Conservation (phyloP, 2,113 vertebrate species). For the Motacilla alba region DNA sequence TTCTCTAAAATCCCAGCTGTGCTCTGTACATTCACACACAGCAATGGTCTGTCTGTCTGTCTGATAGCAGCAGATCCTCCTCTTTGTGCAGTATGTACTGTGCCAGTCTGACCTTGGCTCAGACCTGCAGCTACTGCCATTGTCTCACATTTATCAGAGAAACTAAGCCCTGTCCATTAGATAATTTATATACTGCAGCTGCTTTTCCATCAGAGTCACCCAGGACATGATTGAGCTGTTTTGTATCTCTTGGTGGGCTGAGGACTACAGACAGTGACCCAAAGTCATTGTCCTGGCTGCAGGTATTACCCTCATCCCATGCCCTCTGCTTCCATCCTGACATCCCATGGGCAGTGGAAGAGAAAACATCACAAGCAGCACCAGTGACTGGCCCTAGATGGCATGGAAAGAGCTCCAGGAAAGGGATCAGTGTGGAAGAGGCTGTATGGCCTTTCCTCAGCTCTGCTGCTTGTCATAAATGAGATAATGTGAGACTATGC, state of each 20-base stretch:
- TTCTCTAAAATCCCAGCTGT: background rate
- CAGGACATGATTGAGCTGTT: background rate
- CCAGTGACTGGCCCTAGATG: background rate
- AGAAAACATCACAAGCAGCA: background rate
- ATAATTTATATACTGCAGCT: slow-evolving; percentile 5
- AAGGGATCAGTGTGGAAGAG: background rate
- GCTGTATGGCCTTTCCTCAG: background rate
- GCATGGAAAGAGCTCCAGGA: slow-evolving; percentile 9
- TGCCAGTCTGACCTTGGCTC: background rate
- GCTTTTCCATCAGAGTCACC: background rate
- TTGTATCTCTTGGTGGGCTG: background rate
- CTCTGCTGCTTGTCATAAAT: background rate
- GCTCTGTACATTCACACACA: background rate
- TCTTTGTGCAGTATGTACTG: background rate
- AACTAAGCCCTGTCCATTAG: background rate
- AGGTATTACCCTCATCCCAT: background rate
- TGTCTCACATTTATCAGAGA: background rate
- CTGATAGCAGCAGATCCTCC: background rate
- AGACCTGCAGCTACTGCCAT: background rate
- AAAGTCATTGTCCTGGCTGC: background rate
- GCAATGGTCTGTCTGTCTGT: background rate
- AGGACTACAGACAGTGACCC: background rate
- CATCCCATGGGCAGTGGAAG: background rate
- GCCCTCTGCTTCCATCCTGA: background rate
- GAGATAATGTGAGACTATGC: background rate